Evolutionary conservation across 2,888 invertebrate species (phyloP).

Genomic region (Keiferia lycopersicella): DNA sequence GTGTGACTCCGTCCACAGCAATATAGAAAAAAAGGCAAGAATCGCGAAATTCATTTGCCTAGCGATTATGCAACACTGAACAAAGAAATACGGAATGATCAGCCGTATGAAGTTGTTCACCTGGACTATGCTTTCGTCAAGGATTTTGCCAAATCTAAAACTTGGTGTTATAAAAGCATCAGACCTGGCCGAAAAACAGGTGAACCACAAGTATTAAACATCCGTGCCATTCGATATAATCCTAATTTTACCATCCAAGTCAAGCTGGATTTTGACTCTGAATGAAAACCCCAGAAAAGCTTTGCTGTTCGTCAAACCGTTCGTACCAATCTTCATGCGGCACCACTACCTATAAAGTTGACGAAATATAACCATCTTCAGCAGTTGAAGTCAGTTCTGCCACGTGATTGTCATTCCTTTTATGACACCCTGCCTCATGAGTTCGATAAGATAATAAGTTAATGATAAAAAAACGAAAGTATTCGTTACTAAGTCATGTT

Average conservation of each 20-base stretch:
- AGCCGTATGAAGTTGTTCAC: conserved; percentile 7
- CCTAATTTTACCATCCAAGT: conserved; percentile 13
- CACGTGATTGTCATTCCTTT: conserved; percentile 18
- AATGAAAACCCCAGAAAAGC: conserved; percentile 18
- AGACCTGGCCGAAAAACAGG: conserved; percentile 24
- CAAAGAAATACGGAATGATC: conserved; percentile 22
- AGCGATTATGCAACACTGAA: conserved; percentile 17
- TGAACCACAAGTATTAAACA: conserved; percentile 19
- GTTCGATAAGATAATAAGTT: neutral
- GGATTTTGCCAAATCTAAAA: conserved; percentile 1
- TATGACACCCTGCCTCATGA: conserved; percentile 16
- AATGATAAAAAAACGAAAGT: too few species aligned
- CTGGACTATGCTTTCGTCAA: conserved; percentile 4
- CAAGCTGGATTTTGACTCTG: conserved; percentile 13
- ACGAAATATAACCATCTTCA: conserved; percentile 16
- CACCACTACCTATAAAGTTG: conserved; percentile 18
- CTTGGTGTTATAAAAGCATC: conserved; percentile 18
- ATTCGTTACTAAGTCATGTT: too few species aligned
- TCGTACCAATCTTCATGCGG: conserved; percentile 17
- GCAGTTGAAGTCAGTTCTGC: conserved; percentile 17
- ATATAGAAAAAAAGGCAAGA: conserved; percentile 26
- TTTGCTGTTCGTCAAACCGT: conserved; percentile 18
- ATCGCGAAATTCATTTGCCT: conserved; percentile 27
- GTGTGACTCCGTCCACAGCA: conserved; percentile 24
- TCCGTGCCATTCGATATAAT: conserved; percentile 20